A percentile compares a stretch with the other conserved stretches of the same genome.
phyloP scores from a whole-genome alignment of 2,888 invertebrate genomes.

The Aplocera efformata region DNA sequence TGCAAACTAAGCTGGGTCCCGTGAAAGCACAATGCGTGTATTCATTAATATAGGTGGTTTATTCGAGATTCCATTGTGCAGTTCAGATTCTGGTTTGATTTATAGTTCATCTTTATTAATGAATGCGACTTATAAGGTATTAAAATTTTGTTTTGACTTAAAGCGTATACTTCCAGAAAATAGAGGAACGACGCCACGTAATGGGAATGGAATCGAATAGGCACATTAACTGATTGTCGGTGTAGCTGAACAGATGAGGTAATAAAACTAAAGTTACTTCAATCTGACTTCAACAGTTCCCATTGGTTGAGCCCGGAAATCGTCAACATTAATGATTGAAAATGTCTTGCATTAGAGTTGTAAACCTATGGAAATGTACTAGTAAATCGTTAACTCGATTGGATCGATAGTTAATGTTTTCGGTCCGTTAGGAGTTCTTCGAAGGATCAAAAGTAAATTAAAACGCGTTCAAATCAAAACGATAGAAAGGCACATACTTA shows the following conservation, averaged over 20 bases:
- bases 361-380: slow-evolving; percentile 32
- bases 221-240: slow-evolving; percentile 28
- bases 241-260: slow-evolving; percentile 47
- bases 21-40: slow-evolving; percentile 36
- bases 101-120: slow-evolving; percentile 23
- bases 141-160: slow-evolving; percentile 3
- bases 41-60: slow-evolving; percentile 28
- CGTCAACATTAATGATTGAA: slow-evolving; percentile 37
- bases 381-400: slow-evolving; percentile 28
- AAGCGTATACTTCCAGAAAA: slow-evolving; percentile 25
- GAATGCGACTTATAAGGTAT: slow-evolving; percentile 14
- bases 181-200: slow-evolving; percentile 26
- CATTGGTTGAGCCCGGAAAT: slow-evolving; percentile 46
- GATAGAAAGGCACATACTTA: neutral
- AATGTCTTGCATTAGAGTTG: slow-evolving; percentile 33
- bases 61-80: slow-evolving; percentile 20
- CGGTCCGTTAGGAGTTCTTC: slow-evolving; percentile 4
- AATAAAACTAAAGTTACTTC: slow-evolving; percentile 49
- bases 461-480: neutral
- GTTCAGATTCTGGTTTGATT: slow-evolving; percentile 13
- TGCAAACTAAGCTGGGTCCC: slow-evolving; percentile 36
- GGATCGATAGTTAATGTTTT: slow-evolving; percentile 9
- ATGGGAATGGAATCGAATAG: slow-evolving; percentile 32
- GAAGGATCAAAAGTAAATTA: slow-evolving; percentile 1
- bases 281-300: slow-evolving; percentile 41